Evolutionary conservation across 1,140 invertebrate species (phyloP).

Genomic region (Leptestheria dahalacensis): DNA sequence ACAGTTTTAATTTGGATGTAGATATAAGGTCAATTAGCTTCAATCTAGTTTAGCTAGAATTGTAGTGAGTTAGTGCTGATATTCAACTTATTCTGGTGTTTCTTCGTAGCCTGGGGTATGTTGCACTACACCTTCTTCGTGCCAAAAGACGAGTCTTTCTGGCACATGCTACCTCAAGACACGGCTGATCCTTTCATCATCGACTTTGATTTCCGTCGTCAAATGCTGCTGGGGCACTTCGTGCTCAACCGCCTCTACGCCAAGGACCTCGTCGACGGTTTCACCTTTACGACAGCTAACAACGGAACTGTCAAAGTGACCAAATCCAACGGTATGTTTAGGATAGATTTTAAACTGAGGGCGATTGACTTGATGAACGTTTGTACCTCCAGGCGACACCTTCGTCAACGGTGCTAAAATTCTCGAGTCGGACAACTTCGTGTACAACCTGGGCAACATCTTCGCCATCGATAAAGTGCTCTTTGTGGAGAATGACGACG

Average conservation of each 20-base stretch:
- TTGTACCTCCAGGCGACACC: constrained; percentile 7
- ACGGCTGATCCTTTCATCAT: constrained; percentile 40
- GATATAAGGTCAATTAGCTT: background rate
- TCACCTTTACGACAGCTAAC: constrained; percentile 34
- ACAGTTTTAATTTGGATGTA: constrained; percentile 24
- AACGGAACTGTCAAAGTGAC: constrained; percentile 36
- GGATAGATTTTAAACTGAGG: background rate
- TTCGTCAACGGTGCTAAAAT: constrained; percentile 13
- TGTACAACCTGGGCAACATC: constrained; percentile 17
- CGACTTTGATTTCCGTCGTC: constrained; percentile 32
- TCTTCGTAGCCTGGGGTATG: constrained; percentile 10
- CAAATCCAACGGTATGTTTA: constrained; percentile 30
- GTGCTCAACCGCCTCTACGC: constrained; percentile 41
- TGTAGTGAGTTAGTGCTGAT: no score
- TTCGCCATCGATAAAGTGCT: constrained; percentile 15
- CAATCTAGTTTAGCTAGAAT: no score
- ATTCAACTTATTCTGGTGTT: no score
- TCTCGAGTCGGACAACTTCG: constrained; percentile 12
- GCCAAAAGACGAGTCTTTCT: constrained; percentile 40
- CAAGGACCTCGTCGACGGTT: constrained; percentile 37
- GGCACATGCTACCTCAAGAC: constrained; percentile 34
- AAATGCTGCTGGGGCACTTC: constrained; percentile 43
- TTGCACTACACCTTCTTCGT: constrained; percentile 42
- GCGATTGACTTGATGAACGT: background rate
- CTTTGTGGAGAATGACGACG: constrained; percentile 7